A percentile compares a stretch with the other conserved stretches of the same genome.
Conservation (phyloP, 1,140 invertebrate genomes). For the Pteromalus puparum region DNA sequence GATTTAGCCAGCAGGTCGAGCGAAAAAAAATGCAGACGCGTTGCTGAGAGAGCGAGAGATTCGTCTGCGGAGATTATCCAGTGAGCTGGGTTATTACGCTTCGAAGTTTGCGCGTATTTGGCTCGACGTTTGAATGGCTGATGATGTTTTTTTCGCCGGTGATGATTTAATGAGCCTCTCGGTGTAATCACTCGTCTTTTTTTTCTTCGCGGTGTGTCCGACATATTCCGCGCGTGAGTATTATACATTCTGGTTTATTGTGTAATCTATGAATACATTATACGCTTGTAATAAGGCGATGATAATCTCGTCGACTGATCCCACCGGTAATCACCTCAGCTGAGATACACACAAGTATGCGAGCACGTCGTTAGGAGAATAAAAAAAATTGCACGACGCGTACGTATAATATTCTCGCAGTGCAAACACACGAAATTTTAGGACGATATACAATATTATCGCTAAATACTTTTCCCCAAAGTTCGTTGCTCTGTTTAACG, state of each 20-base stretch:
- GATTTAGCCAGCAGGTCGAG: not conserved
- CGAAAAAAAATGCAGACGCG: not conserved
- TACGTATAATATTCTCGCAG: not conserved
- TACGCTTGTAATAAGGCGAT: not conserved
- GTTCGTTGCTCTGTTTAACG: slow-evolving; percentile 40
- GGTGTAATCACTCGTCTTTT: too few species aligned
- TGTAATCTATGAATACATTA: not conserved
- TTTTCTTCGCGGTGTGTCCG: too few species aligned
- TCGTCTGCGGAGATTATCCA: not conserved
- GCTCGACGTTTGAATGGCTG: not conserved
- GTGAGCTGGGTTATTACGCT: not conserved
- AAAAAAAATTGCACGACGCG: not conserved
- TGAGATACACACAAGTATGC: too few species aligned
- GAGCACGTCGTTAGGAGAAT: not conserved
- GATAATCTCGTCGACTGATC: too few species aligned
- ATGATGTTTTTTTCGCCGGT: not conserved
- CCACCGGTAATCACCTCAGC: too few species aligned
- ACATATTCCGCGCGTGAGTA: too few species aligned
- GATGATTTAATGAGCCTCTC: not conserved
- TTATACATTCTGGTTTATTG: not conserved
- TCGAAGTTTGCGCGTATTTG: too few species aligned
- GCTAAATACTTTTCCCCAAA: not conserved
- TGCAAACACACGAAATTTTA: not conserved
- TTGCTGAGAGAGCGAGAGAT: not conserved
- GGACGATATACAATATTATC: not conserved